Evolutionary conservation across 2,888 invertebrate genomes (phyloP).

Genomic region (Acanthosepion esculentum): DNA sequence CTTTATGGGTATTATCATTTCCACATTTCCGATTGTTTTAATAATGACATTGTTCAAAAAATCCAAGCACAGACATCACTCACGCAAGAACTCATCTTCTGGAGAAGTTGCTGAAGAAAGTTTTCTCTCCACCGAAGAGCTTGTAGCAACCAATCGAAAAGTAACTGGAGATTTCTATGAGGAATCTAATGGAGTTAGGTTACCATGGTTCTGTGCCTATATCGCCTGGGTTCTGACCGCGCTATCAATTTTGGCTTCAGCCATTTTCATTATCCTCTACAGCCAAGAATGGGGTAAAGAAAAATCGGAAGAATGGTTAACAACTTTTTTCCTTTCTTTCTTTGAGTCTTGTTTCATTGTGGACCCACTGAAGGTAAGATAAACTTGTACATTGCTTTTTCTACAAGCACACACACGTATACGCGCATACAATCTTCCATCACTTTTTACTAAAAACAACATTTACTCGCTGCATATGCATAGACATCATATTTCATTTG

Average conservation of each 20-base stretch:
- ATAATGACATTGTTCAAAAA: constrained; percentile 65
- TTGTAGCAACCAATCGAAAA: neutral
- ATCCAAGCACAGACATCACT: neutral
- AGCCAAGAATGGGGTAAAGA: constrained; percentile 75
- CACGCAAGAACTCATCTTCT: neutral
- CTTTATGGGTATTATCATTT: constrained; percentile 63
- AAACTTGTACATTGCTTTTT: neutral
- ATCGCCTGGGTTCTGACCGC: constrained; percentile 73
- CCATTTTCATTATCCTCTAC: constrained; percentile 75
- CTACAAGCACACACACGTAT: too few species aligned
- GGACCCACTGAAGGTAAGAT: constrained; percentile 73
- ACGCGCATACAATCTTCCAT: too few species aligned
- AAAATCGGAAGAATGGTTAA: constrained; percentile 75
- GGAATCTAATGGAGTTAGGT: constrained; percentile 46
- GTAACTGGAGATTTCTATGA: neutral
- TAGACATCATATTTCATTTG: neutral
- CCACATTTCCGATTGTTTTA: constrained; percentile 69
- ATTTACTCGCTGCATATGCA: neutral
- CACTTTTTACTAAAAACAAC: too few species aligned
- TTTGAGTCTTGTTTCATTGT: constrained; percentile 72
- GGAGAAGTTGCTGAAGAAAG: neutral
- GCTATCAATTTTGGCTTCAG: constrained; percentile 65
- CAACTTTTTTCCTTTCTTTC: constrained; percentile 73
- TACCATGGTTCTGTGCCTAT: constrained; percentile 53
- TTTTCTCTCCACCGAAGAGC: neutral